phyloP scores from a whole-genome alignment of 2,888 invertebrate genomes.

The Entomobrya multifasciata region DNA sequence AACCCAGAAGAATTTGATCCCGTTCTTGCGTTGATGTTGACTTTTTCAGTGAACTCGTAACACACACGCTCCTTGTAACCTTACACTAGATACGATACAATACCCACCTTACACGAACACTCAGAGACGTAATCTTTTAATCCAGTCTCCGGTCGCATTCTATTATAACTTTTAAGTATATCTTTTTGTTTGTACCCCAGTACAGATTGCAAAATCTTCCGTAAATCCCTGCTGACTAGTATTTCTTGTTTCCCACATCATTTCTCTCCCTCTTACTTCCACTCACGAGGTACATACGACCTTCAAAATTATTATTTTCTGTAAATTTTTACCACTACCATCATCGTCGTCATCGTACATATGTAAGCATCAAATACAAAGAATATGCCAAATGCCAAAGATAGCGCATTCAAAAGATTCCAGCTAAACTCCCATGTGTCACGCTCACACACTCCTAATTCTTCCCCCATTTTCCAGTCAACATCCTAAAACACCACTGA shows the following conservation, averaged over 20 bases:
- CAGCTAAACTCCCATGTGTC: slow-evolving; percentile 33
- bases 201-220: slow-evolving; percentile 5
- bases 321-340: not conserved
- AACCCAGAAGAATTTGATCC: not conserved
- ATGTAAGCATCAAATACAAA: not conserved
- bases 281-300: slow-evolving; percentile 2
- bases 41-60: not conserved
- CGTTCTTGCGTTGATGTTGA: not conserved
- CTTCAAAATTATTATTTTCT: slow-evolving; percentile 19
- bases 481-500: not conserved
- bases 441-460: slow-evolving; percentile 32
- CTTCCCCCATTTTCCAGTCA: slow-evolving; percentile 18
- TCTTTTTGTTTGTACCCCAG: no score
- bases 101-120: no score
- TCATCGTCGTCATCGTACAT: not conserved
- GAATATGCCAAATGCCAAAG: not conserved
- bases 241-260: not conserved
- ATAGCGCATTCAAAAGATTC: not conserved
- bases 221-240: not conserved
- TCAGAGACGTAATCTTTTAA: not conserved
- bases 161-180: not conserved
- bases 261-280: not conserved
- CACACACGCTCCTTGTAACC: not conserved
- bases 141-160: not conserved
- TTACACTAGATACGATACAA: no score